Conservation (phyloP, 2,888 invertebrate genomes). For the Caradrina kadenii region DNA sequence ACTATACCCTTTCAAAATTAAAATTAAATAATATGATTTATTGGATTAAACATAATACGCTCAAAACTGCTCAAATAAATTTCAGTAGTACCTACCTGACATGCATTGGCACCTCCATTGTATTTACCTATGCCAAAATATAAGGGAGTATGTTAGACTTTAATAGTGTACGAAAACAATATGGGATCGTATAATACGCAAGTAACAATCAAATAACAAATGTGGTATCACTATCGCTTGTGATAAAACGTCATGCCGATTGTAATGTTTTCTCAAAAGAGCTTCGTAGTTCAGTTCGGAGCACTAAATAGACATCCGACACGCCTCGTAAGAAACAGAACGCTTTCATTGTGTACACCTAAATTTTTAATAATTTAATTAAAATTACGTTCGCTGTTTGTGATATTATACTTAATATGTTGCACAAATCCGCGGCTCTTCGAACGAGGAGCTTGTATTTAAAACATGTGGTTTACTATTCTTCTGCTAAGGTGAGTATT, state of each 20-base stretch:
- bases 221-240: conserved; percentile 68
- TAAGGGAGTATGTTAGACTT: conserved; percentile 8
- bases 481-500: conserved; percentile 78
- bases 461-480: conserved; percentile 79
- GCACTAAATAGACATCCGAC: conserved; percentile 69
- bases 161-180: conserved; percentile 35
- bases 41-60: too few species aligned
- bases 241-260: conserved; percentile 76
- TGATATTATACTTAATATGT: conserved; percentile 72
- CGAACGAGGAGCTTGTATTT: conserved; percentile 75
- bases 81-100: not conserved
- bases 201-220: conserved; percentile 58
- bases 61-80: not conserved
- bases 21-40: too few species aligned
- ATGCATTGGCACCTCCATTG: too few species aligned
- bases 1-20: too few species aligned
- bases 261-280: conserved; percentile 76
- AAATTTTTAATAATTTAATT: conserved; percentile 65
- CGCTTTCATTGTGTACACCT: conserved; percentile 66
- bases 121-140: not conserved
- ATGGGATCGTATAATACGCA: conserved; percentile 23
- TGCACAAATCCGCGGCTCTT: conserved; percentile 79
- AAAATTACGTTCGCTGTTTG: conserved; percentile 53
- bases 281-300: conserved; percentile 65
- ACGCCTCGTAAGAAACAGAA: conserved; percentile 73